phyloP scores from a whole-genome alignment of 2,113 vertebrate genomes.

The Myrmophylax atrothorax region DNA sequence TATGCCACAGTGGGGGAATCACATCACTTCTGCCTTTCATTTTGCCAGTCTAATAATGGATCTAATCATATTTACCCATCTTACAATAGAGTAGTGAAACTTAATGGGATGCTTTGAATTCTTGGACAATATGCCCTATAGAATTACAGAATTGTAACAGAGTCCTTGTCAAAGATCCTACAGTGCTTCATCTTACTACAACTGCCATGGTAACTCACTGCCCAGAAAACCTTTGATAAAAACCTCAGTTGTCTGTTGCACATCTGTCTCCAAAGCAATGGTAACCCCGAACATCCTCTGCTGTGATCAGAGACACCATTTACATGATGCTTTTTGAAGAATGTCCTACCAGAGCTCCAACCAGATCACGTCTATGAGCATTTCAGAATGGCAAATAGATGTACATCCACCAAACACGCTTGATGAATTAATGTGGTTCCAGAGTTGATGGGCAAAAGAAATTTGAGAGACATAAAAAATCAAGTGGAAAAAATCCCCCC shows the following conservation, averaged over 20 bases:
- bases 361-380: background rate
- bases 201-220: constrained; percentile 41
- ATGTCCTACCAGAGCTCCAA: constrained; percentile 15
- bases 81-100: background rate
- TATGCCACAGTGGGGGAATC: background rate
- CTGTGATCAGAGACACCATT: background rate
- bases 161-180: constrained; percentile 22
- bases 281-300: background rate
- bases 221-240: constrained; percentile 39
- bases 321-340: background rate
- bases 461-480: background rate
- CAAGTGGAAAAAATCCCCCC: background rate
- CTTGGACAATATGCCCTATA: background rate
- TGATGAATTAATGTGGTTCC: background rate
- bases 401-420: constrained; percentile 11
- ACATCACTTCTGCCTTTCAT: background rate
- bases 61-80: constrained; percentile 37
- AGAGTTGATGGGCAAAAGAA: background rate
- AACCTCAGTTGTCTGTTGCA: constrained; percentile 1
- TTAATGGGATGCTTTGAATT: constrained; percentile 38
- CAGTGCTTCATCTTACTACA: constrained; percentile 9
- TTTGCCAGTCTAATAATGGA: constrained; percentile 13
- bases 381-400: constrained; percentile 18
- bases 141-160: constrained; percentile 19
- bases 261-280: constrained; percentile 48